Percentiles rank a stretch among this genome's conserved stretches.
Conservation (phyloP, 2,797 vertebrate species). For the Brotula barbata region DNA sequence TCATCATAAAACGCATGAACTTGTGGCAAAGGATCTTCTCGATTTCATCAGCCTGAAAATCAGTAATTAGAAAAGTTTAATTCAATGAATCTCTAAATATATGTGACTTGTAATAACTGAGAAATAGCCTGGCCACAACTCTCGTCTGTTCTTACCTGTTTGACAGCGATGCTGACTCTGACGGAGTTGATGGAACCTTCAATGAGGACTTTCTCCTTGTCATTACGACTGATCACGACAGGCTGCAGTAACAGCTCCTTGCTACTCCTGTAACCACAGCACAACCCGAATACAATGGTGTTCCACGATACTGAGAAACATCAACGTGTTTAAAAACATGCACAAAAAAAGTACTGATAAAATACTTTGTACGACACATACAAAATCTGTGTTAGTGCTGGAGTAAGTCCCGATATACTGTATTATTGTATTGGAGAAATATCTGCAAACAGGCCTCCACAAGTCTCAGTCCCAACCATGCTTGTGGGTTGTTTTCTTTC, state of each 20-base stretch:
- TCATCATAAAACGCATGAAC: constrained; percentile 99
- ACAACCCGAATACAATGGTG: not conserved
- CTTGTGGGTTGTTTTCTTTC: constrained; percentile 34
- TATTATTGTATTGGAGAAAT: not conserved
- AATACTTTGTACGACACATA: too few species aligned
- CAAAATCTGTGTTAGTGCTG: too few species aligned
- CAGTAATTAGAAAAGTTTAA: not conserved
- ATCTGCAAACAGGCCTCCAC: constrained; percentile 28
- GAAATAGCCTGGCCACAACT: too few species aligned
- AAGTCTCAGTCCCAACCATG: constrained; percentile 26
- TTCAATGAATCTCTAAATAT: not conserved
- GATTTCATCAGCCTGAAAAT: constrained; percentile 92
- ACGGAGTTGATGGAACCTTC: constrained; percentile 99
- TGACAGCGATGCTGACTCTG: constrained; percentile 96
- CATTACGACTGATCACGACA: constrained; percentile 95
- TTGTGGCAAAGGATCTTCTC: constrained; percentile 99
- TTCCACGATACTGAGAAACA: not conserved
- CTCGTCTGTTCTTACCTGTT: constrained; percentile 82
- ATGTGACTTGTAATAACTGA: too few species aligned
- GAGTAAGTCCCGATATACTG: too few species aligned
- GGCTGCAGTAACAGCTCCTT: constrained; percentile 96
- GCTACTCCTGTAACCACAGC: constrained; percentile 85
- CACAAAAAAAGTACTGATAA: too few species aligned
- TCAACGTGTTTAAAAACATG: not conserved
- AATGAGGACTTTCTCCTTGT: constrained; percentile 96